Conservation (phyloP, 2,888 invertebrate genomes). For the Melipona beecheii region DNA sequence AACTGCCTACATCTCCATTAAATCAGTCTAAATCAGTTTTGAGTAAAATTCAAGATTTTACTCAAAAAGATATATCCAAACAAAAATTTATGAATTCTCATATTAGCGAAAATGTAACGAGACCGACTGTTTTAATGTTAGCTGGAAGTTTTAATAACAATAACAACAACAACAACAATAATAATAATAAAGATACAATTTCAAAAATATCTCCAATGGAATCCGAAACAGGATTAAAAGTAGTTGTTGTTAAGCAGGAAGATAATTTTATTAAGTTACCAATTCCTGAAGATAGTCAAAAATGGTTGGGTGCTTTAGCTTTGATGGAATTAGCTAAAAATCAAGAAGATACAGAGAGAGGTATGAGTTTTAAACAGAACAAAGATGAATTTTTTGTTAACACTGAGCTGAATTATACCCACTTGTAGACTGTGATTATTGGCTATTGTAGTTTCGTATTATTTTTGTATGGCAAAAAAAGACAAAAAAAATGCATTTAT, state of each 20-base stretch:
- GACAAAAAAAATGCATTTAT: constrained; percentile 51
- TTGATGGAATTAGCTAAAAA: constrained; percentile 86
- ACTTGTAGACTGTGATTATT: constrained; percentile 81
- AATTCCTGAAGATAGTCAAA: constrained; percentile 82
- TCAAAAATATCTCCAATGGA: constrained; percentile 35
- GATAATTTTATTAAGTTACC: constrained; percentile 71
- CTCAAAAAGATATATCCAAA: constrained; percentile 35
- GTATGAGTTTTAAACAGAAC: constrained; percentile 69
- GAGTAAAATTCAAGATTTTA: constrained; percentile 19
- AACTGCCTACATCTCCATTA: constrained; percentile 7
- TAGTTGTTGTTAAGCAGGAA: constrained; percentile 80
- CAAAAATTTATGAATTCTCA: constrained; percentile 28
- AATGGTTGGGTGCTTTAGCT: constrained; percentile 87
- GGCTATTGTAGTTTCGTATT: constrained; percentile 54
- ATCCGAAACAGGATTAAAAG: constrained; percentile 66
- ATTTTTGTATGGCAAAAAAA: constrained; percentile 56
- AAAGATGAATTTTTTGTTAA: constrained; percentile 63
- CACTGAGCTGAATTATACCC: constrained; percentile 76
- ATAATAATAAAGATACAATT: constrained; percentile 38
- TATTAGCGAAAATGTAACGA: constrained; percentile 83
- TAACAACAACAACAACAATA: constrained; percentile 37
- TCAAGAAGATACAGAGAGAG: constrained; percentile 76
- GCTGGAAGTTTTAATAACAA: constrained; percentile 78
- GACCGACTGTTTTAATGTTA: constrained; percentile 86
- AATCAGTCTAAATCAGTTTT: constrained; percentile 6